A percentile compares a stretch with the other conserved stretches of the same genome.
Conservation (phyloP, 2,113 vertebrate genomes). For the Chascanopsetta lugubris region DNA sequence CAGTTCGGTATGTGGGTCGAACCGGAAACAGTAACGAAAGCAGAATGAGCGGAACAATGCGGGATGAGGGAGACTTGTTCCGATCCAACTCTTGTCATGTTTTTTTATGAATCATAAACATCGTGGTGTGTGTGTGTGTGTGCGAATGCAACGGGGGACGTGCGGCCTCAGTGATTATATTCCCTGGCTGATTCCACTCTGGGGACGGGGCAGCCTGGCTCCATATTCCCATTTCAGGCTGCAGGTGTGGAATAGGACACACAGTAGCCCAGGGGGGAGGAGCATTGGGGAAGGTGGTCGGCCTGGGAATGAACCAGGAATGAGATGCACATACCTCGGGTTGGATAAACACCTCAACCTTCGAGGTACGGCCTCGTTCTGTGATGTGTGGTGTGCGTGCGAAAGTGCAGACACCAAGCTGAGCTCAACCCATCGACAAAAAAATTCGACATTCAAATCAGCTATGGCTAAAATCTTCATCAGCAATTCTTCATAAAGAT, state of each 20-base stretch:
- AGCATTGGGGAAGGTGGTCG: slow-evolving; percentile 39
- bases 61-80: not conserved
- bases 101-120: not conserved
- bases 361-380: no score
- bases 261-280: slow-evolving; percentile 60
- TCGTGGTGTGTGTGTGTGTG: not conserved
- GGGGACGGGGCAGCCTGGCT: slow-evolving; percentile 53
- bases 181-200: slow-evolving; percentile 56
- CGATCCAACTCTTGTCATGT: not conserved
- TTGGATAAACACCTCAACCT: slow-evolving; percentile 11
- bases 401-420: not conserved
- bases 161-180: slow-evolving; percentile 38
- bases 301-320: slow-evolving; percentile 48
- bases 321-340: slow-evolving; percentile 46
- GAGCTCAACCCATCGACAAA: no score
- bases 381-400: no score
- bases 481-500: no score
- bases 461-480: no score
- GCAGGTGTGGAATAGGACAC: slow-evolving; percentile 79
- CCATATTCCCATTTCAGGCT: slow-evolving; percentile 78
- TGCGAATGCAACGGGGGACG: slow-evolving; percentile 25
- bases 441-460: no score
- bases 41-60: not conserved
- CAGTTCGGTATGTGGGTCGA: slow-evolving; percentile 28
- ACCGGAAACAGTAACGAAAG: slow-evolving; percentile 1